Percentiles rank a stretch among this genome's conserved stretches.
Conservation (phyloP, 1,140 invertebrate genomes). For the Aricia agestis region DNA sequence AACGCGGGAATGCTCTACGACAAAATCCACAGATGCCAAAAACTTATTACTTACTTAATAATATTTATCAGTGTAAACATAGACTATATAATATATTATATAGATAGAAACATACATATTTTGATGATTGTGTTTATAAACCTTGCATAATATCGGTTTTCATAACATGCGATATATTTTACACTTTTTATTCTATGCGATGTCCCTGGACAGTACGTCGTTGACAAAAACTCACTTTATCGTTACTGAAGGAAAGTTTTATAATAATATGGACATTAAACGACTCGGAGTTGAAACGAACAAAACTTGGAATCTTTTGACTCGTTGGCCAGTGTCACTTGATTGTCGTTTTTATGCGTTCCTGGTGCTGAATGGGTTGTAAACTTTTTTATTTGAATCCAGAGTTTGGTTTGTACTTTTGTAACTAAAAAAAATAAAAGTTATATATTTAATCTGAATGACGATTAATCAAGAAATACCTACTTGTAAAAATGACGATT, state of each 20-base stretch:
- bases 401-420: neutral
- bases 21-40: too few species aligned
- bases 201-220: neutral
- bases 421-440: neutral
- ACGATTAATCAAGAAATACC: too few species aligned
- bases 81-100: too few species aligned
- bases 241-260: conserved; percentile 18
- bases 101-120: too few species aligned
- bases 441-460: too few species aligned
- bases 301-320: conserved; percentile 22
- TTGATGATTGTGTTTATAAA: too few species aligned
- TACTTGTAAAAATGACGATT: too few species aligned
- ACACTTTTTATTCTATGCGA: neutral
- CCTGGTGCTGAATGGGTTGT: neutral
- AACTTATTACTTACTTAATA: too few species aligned
- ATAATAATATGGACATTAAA: conserved; percentile 25
- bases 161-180: too few species aligned
- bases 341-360: neutral
- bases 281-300: conserved; percentile 18
- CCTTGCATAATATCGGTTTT: too few species aligned
- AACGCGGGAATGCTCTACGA: too few species aligned
- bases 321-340: neutral
- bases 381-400: neutral
- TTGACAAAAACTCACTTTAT: neutral
- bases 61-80: too few species aligned